These are phyloP conservation scores for Tragelaphus imberbis DNA, from an alignment of 2,113 vertebrate species.

Conservation along the genomic window DNA sequence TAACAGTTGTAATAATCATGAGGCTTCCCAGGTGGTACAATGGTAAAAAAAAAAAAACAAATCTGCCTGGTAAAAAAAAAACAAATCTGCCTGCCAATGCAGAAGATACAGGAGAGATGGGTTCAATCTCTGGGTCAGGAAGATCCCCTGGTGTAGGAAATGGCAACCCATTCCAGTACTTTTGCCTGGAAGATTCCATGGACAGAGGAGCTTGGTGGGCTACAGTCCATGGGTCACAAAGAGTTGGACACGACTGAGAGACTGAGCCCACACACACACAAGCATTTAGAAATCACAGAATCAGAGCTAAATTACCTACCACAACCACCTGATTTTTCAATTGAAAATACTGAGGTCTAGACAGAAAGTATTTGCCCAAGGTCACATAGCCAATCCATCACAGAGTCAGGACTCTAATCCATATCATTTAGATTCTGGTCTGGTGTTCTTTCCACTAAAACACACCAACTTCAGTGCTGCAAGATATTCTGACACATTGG, in stretches of 20 bases:
- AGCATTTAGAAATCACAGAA: not conserved
- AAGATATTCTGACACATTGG: rapidly evolving
- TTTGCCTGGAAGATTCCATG: not conserved
- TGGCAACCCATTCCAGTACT: not conserved
- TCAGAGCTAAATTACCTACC: not conserved
- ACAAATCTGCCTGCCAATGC: not conserved
- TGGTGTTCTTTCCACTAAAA: not conserved
- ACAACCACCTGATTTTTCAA: not conserved
- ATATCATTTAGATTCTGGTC: slow-evolving; percentile 16
- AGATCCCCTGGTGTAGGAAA: not conserved
- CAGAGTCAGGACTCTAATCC: not conserved
- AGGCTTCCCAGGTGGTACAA: not conserved
- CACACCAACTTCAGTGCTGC: not conserved
- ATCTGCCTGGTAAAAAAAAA: not conserved
- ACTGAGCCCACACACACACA: not conserved
- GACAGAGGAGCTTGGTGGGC: not conserved
- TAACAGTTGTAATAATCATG: not conserved
- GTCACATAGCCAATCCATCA: not conserved
- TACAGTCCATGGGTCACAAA: not conserved
- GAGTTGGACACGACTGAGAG: not conserved
- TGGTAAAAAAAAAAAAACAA: not conserved
- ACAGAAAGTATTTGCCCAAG: not conserved
- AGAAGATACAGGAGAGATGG: not conserved
- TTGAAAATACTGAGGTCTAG: not conserved
- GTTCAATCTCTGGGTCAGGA: not conserved